Percentiles rank a stretch among this genome's conserved stretches.
These are phyloP conservation scores for Brachypodius melanocephalos DNA, from an alignment of 2,113 vertebrate genomes.

Conservation along the genomic window DNA sequence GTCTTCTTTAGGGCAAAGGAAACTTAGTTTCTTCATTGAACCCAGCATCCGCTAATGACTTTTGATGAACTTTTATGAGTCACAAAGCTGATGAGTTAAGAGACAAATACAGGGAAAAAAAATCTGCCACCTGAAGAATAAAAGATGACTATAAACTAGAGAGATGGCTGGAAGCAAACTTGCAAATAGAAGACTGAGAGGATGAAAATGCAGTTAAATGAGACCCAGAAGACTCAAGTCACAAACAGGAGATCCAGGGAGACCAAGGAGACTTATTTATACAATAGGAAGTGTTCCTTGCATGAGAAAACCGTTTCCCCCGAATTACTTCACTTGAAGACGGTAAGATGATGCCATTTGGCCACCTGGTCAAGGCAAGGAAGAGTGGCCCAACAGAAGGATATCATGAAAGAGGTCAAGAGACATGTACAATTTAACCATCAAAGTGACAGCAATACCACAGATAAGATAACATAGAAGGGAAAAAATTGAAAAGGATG, in stretches of 20 bases:
- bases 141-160: not conserved
- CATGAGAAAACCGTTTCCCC: not conserved
- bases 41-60: not conserved
- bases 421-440: not conserved
- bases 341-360: not conserved
- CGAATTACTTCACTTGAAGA: not conserved
- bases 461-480: constrained; percentile 6
- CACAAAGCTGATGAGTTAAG: not conserved
- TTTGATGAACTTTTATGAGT: not conserved
- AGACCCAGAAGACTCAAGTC: not conserved
- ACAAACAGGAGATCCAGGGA: not conserved
- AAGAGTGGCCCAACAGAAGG: not conserved
- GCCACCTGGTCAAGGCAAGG: not conserved
- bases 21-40: not conserved
- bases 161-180: not conserved
- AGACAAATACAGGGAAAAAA: not conserved
- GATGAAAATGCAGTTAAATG: not conserved
- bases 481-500: not conserved
- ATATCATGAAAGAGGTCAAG: constrained; percentile 19
- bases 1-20: not conserved
- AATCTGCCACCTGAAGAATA: not conserved
- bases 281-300: not conserved
- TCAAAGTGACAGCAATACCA: not conserved
- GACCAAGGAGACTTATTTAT: not conserved
- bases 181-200: not conserved